A percentile compares a stretch with the other conserved stretches of the same genome.
These are phyloP conservation scores for Drosophila pachea DNA, from an alignment of 1,140 invertebrate genomes.

Conservation along the genomic window DNA sequence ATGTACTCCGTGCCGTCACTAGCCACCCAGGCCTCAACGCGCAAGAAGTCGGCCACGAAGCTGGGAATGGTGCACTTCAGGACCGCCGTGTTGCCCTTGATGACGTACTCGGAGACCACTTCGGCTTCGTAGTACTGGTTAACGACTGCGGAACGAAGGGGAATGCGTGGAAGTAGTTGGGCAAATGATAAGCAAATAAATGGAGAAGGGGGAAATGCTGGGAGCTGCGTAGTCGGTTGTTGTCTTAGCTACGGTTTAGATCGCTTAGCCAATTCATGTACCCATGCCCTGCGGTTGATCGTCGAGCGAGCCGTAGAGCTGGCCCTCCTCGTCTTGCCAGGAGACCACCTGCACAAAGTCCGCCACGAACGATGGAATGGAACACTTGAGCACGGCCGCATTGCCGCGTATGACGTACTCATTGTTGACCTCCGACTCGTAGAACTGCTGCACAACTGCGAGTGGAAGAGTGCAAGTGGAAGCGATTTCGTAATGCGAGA, in stretches of 20 bases:
- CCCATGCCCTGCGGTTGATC: conserved; percentile 68
- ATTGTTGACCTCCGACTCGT: conserved; percentile 88
- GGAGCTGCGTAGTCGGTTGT: not conserved
- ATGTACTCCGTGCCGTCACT: conserved; percentile 86
- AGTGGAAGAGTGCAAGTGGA: not conserved
- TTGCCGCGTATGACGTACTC: conserved; percentile 85
- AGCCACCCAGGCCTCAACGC: conserved; percentile 92
- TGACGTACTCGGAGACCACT: conserved; percentile 95
- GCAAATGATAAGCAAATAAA: conserved; percentile 26
- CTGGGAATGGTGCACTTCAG: conserved; percentile 95
- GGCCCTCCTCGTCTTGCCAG: conserved; percentile 83
- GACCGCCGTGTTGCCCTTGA: conserved; percentile 93
- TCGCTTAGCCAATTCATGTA: conserved; percentile 31
- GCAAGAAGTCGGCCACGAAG: conserved; percentile 94
- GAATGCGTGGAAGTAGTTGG: conserved; percentile 20
- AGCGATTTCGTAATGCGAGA: conserved; percentile 35
- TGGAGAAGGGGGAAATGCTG: not conserved
- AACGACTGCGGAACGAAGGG: conserved; percentile 84
- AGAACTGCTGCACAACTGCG: conserved; percentile 86
- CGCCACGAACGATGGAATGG: conserved; percentile 85
- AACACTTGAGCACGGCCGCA: conserved; percentile 84
- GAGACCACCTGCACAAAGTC: conserved; percentile 84
- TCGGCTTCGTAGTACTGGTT: conserved; percentile 94
- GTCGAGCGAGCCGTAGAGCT: conserved; percentile 72
- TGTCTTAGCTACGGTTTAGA: conserved; percentile 4